phyloP scores from a whole-genome alignment of 2,888 invertebrate genomes.

The Nephrotoma flavescens region DNA sequence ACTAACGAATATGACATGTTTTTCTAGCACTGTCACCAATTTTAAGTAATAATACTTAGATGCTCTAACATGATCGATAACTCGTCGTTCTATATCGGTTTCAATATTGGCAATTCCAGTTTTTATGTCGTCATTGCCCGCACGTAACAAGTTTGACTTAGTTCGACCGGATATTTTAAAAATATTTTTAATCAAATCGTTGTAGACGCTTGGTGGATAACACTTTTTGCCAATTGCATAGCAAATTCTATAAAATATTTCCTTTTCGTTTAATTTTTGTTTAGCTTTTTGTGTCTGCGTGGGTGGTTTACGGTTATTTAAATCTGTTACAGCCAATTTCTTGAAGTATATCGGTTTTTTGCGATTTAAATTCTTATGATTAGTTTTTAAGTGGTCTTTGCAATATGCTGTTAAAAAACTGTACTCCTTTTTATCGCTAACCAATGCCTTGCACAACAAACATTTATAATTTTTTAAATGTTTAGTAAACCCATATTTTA shows the following conservation, averaged over 20 bases:
- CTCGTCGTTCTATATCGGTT: neutral
- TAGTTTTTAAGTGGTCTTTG: neutral
- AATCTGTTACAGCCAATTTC: too few relatives aligned
- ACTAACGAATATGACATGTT: neutral
- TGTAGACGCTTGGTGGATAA: neutral
- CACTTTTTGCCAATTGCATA: neutral
- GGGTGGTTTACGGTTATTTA: too few relatives aligned
- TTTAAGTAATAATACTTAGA: neutral
- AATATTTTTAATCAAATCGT: neutral
- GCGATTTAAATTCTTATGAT: neutral
- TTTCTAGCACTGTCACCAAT: neutral
- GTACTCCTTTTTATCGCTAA: too few relatives aligned
- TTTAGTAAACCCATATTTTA: too few relatives aligned
- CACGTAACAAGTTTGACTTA: neutral
- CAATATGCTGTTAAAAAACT: neutral
- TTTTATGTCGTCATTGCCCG: neutral
- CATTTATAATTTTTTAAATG: too few relatives aligned
- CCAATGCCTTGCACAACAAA: too few relatives aligned
- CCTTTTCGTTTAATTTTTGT: neutral
- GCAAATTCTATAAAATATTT: neutral
- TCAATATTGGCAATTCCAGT: neutral
- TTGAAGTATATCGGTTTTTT: too few relatives aligned
- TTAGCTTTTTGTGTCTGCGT: neutral
- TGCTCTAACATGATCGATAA: neutral
- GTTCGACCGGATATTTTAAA: neutral